phyloP scores from a whole-genome alignment of 2,888 invertebrate genomes.

The Conops quadrifasciatus region DNA sequence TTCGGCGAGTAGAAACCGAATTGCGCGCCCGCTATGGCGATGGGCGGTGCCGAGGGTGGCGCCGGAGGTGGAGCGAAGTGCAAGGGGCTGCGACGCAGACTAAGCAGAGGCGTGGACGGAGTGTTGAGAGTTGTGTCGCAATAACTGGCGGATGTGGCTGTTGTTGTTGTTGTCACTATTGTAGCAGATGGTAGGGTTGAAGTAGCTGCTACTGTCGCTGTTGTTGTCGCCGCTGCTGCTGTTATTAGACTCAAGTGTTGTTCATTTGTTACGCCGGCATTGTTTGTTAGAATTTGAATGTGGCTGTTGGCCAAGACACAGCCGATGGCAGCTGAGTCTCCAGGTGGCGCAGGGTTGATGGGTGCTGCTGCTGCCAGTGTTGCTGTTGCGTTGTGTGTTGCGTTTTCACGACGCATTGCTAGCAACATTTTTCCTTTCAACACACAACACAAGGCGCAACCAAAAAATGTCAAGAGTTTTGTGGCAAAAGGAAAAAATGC shows the following conservation, averaged over 20 bases:
- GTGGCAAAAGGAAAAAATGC: constrained; percentile 24
- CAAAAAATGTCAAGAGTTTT: constrained; percentile 23
- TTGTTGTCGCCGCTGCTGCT: constrained; percentile 47
- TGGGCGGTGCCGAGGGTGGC: constrained; percentile 44
- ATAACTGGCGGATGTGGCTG: constrained; percentile 26
- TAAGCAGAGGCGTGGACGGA: constrained; percentile 57
- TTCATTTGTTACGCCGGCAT: constrained; percentile 12
- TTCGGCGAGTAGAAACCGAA: constrained; percentile 50
- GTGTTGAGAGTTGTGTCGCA: constrained; percentile 53
- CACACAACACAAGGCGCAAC: constrained; percentile 37
- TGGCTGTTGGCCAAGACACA: constrained; percentile 28
- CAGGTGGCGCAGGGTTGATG: constrained; percentile 40
- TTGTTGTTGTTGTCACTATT: constrained; percentile 33
- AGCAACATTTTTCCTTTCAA: constrained; percentile 67
- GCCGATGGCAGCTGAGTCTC: constrained; percentile 31
- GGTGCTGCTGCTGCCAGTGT: constrained; percentile 41
- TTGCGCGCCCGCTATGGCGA: constrained; percentile 44
- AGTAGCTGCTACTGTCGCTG: constrained; percentile 49
- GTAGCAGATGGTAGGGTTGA: constrained; percentile 44
- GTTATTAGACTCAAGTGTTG: constrained; percentile 23
- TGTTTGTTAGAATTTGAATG: not conserved
- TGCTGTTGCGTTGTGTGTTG: constrained; percentile 63
- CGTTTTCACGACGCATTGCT: constrained; percentile 81
- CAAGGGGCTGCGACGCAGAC: constrained; percentile 47
- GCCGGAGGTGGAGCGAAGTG: constrained; percentile 45